A percentile compares a stretch with the other conserved stretches of the same genome.
phyloP scores from a whole-genome alignment of 2,797 vertebrate species.

The Tenualosa ilisha region DNA sequence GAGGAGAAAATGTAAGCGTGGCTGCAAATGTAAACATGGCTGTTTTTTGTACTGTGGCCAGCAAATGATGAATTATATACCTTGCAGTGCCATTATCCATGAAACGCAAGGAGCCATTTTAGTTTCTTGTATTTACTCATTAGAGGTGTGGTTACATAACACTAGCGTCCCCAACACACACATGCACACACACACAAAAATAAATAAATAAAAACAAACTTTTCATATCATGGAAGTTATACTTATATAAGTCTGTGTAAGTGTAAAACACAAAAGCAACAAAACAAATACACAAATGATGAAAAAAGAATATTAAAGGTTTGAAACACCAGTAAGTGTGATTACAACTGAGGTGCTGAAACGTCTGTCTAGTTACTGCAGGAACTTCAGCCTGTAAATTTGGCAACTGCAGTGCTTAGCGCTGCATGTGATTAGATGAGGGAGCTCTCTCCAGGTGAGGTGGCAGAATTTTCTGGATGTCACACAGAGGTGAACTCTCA shows the following conservation, averaged over 20 bases:
- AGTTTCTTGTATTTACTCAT: neutral
- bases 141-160: neutral
- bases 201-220: neutral
- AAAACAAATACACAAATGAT: neutral
- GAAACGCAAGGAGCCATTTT: neutral
- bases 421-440: neutral
- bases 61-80: neutral
- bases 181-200: neutral
- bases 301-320: neutral
- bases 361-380: neutral
- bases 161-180: neutral
- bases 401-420: neutral
- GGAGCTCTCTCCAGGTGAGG: neutral
- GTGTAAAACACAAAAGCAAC: neutral
- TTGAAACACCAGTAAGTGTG: neutral
- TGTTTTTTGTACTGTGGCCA: neutral
- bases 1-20: too few species aligned
- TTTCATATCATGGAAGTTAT: neutral
- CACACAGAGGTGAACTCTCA: constrained; percentile 35
- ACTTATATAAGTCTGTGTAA: neutral
- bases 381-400: neutral
- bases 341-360: neutral
- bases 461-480: constrained; percentile 16
- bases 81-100: neutral
- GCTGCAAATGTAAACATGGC: neutral